These are phyloP conservation scores for Eristalinus sepulchralis DNA, from an alignment of 2,888 invertebrate genomes.

Conservation along the genomic window DNA sequence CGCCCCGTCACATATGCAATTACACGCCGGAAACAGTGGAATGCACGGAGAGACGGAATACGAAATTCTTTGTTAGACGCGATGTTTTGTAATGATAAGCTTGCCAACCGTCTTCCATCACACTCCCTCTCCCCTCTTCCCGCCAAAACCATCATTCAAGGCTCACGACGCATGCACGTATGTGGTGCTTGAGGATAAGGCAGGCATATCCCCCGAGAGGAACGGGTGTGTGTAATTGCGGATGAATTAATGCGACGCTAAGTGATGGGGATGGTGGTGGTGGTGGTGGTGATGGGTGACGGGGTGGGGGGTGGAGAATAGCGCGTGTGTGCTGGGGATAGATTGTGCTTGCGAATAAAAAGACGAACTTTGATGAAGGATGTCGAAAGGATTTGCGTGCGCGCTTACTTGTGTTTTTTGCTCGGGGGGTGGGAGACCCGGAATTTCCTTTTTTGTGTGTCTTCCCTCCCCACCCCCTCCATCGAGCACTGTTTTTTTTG, in stretches of 20 bases:
- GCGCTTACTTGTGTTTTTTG: neutral
- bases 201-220: neutral
- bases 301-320: no score
- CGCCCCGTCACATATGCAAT: conserved; percentile 35
- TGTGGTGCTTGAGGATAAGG: neutral
- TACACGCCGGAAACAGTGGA: conserved; percentile 50
- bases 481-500: no score
- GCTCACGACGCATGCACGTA: neutral
- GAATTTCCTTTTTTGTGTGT: no score
- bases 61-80: conserved; percentile 43
- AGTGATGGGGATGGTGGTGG: conserved; percentile 4
- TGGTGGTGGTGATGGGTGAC: neutral
- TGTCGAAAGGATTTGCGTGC: conserved; percentile 30
- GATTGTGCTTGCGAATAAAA: neutral
- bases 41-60: conserved; percentile 51
- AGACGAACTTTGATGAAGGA: conserved; percentile 24
- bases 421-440: neutral
- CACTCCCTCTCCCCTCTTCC: neutral
- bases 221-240: conserved; percentile 54
- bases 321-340: no score
- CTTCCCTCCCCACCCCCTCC: neutral
- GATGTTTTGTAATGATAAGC: conserved; percentile 48
- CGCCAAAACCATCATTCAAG: no score
- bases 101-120: neutral
- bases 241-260: conserved; percentile 60